Evolutionary conservation across 1,140 invertebrate species (phyloP).

Genomic region (Lepidurus apus): DNA sequence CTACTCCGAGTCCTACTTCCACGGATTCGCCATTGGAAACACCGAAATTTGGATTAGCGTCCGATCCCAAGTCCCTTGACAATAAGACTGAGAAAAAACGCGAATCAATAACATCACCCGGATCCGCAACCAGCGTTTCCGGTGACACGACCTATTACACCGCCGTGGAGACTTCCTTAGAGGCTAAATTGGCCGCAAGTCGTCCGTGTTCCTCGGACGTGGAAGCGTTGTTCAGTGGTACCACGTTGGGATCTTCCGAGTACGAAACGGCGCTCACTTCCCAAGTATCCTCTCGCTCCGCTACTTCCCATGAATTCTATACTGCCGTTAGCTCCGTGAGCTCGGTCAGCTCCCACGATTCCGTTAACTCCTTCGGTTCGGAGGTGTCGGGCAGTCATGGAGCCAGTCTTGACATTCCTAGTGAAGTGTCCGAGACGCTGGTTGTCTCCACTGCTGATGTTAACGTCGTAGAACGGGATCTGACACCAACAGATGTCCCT

Average conservation of each 20-base stretch:
- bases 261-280: slow-evolving; percentile 81
- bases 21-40: neutral
- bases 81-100: neutral
- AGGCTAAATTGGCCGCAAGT: slow-evolving; percentile 53
- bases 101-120: slow-evolving; percentile 3
- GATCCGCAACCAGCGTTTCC: slow-evolving; percentile 50
- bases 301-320: slow-evolving; percentile 72
- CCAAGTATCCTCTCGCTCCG: slow-evolving; percentile 65
- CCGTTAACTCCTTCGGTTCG: slow-evolving; percentile 81
- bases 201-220: slow-evolving; percentile 80
- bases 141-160: slow-evolving; percentile 83
- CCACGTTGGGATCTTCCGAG: slow-evolving; percentile 60
- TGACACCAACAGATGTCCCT: slow-evolving; percentile 27
- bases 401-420: slow-evolving; percentile 74
- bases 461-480: slow-evolving; percentile 40
- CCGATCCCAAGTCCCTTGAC: neutral
- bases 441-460: slow-evolving; percentile 63
- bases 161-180: slow-evolving; percentile 63
- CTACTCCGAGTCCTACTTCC: neutral
- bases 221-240: slow-evolving; percentile 58
- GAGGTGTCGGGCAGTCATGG: slow-evolving; percentile 74
- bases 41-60: neutral
- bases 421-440: slow-evolving; percentile 82
- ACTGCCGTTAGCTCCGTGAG: slow-evolving; percentile 76
- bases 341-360: slow-evolving; percentile 60